phyloP scores from a whole-genome alignment of 2,888 invertebrate genomes.

The Xestoiulus laeticollis region DNA sequence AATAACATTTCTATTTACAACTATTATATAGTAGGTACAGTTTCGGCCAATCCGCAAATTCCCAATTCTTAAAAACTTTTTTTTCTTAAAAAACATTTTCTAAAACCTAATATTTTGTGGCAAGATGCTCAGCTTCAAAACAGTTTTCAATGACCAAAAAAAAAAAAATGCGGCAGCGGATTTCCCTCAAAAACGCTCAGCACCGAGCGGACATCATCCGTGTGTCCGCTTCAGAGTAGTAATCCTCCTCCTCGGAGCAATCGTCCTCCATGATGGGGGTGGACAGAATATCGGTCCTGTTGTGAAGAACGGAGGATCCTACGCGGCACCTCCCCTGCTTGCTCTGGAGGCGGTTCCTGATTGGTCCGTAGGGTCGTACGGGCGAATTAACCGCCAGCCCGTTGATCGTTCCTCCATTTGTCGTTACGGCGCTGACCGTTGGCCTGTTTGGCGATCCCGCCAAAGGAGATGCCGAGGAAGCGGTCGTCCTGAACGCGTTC shows the following conservation, averaged over 20 bases:
- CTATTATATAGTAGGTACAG: too few relatives aligned
- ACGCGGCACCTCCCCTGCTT: conserved; percentile 4
- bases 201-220: neutral
- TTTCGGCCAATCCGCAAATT: too few relatives aligned
- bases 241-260: conserved; percentile 48
- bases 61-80: too few relatives aligned
- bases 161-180: too few relatives aligned
- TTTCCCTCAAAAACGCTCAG: neutral
- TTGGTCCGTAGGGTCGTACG: neutral
- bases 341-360: conserved; percentile 41
- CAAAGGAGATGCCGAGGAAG: neutral
- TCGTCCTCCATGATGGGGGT: conserved; percentile 83
- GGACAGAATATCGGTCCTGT: conserved; percentile 81
- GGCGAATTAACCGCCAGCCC: neutral
- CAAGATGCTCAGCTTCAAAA: too few relatives aligned
- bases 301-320: conserved; percentile 47
- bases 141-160: too few relatives aligned
- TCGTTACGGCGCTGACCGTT: neutral
- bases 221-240: neutral
- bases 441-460: neutral
- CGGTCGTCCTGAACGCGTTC: conserved; percentile 59
- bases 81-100: too few relatives aligned
- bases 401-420: neutral
- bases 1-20: too few relatives aligned
- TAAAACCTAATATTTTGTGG: too few relatives aligned